Base-by-base conservation (phyloP, 2,797 vertebrate genomes). In the Periparus ater region DNA sequence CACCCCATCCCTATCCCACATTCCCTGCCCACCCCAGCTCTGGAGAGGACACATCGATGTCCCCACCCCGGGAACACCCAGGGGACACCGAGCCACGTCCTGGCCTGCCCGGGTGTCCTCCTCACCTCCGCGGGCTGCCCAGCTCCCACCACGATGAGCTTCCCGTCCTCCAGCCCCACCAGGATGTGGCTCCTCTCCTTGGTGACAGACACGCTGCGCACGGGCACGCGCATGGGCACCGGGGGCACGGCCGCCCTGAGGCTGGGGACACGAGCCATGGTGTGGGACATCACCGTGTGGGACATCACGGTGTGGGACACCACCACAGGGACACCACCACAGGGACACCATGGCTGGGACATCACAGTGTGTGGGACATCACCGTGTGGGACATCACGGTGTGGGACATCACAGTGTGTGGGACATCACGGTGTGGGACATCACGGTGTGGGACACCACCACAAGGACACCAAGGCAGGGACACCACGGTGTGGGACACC, bases 101-200 rank as follows among this genome's bases (percentile, higher is more conserved):
- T 6, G 3, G 1, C 47, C 32, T 0, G 21, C 8, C 8, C 1
- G 21, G 20, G 32, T 21, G 10, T 27, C 72, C 47, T 1, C 2
- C 96, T 97, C 95, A 99, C 99, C 99, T 99, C 98, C 1, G 98
- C 97, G 1, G 99, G 99, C 96, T 99, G 99, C 81, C 99, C 99
- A 1, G 99, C 98, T 66, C 99, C 99, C 95, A 99, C 99, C 95
- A 99, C 99, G 5, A 99, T 99, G 60, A 99, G 98, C 93, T 99
- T 99, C 36, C 99, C 99, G 0, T 99, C 99, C 88, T 99, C 99
- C 80, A 99, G 97, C 38, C 99, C 99, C 96, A 99, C 99, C 20
- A 99, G 97, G 96, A 99, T 98, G 96, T 99, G 99, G 97, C 99
- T 99, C 97, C 94, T 98, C 97, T 99, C 99, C 97, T 99, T 99